A percentile compares a stretch with the other conserved stretches of the same genome.
Evolutionary conservation across 2,797 vertebrate species (phyloP).

Genomic region (Knipowitschia caucasica): DNA sequence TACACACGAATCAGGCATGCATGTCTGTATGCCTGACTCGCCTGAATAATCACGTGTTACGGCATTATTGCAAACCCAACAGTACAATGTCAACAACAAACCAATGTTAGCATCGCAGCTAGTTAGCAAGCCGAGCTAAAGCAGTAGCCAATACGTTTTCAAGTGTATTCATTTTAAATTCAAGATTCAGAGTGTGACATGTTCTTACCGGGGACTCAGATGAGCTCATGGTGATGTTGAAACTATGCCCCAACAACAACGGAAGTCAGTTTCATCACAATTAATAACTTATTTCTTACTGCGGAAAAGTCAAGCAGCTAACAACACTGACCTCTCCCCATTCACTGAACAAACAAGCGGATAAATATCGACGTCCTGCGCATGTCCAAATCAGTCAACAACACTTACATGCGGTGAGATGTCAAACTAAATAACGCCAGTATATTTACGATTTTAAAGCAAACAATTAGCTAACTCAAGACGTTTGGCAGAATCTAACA

Average conservation of each 20-base stretch:
- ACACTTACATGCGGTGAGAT: background rate
- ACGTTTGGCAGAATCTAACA: background rate
- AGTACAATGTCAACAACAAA: conserved; percentile 51
- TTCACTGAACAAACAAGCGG: conserved; percentile 33
- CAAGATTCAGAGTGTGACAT: background rate
- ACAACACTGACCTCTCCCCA: conserved; percentile 35
- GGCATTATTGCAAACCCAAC: too few relatives aligned
- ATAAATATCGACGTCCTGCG: conserved; percentile 17
- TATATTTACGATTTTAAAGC: background rate
- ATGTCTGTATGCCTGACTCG: too few relatives aligned
- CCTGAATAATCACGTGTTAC: too few relatives aligned
- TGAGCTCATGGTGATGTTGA: conserved; percentile 50
- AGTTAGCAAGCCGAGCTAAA: conserved; percentile 37
- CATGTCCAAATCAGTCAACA: background rate
- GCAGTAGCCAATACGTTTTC: conserved; percentile 11
- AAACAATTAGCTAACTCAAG: background rate
- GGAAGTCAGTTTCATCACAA: background rate
- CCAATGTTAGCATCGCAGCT: conserved; percentile 51
- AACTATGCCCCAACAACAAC: background rate
- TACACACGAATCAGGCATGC: too few relatives aligned
- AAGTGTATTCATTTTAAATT: background rate
- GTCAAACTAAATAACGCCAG: background rate
- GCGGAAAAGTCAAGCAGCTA: conserved; percentile 26
- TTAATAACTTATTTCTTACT: conserved; percentile 35
- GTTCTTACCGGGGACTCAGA: conserved; percentile 53